Percentiles rank a stretch among this genome's conserved stretches.
These are phyloP conservation scores for Kryptolebias ocellatus DNA, from an alignment of 2,797 vertebrate genomes.

Conservation along the genomic window DNA sequence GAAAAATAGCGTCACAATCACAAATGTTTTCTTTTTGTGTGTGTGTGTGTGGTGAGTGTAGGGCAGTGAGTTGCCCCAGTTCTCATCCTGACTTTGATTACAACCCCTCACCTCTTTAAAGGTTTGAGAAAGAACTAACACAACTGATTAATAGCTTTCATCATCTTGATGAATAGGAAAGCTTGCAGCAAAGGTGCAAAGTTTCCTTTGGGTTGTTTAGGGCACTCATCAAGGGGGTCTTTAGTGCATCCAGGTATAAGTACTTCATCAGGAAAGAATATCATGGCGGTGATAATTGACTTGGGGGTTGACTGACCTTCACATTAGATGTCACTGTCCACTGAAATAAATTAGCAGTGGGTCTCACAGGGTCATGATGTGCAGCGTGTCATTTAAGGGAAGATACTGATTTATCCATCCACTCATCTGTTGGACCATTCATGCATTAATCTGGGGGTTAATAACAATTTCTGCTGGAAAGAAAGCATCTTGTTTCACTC, in stretches of 20 bases:
- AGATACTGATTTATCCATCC: constrained; percentile 4
- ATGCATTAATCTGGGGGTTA: background rate
- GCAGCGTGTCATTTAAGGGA: background rate
- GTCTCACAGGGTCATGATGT: constrained; percentile 16
- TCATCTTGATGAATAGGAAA: constrained; percentile 51
- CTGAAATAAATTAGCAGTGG: constrained; percentile 22
- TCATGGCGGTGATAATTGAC: constrained; percentile 8
- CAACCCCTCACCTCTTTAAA: constrained; percentile 31
- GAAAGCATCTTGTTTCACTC: background rate
- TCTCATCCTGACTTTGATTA: constrained; percentile 63
- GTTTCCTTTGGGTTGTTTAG: constrained; percentile 35
- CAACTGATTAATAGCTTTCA: constrained; percentile 58
- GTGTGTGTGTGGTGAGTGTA: constrained; percentile 6
- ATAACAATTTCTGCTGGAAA: constrained; percentile 1
- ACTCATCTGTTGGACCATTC: background rate
- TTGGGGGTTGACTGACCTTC: constrained; percentile 17
- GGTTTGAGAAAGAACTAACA: constrained; percentile 29
- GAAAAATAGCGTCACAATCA: constrained; percentile 27
- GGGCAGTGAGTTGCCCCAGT: constrained; percentile 21
- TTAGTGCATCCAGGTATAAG: constrained; percentile 41
- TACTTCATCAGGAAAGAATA: constrained; percentile 35
- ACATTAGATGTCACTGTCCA: background rate
- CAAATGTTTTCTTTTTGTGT: constrained; percentile 14
- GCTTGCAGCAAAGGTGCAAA: constrained; percentile 42
- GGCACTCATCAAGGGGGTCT: constrained; percentile 41